These are phyloP conservation scores for Incurvaria masculella DNA, from an alignment of 2,888 invertebrate species.

Conservation along the genomic window DNA sequence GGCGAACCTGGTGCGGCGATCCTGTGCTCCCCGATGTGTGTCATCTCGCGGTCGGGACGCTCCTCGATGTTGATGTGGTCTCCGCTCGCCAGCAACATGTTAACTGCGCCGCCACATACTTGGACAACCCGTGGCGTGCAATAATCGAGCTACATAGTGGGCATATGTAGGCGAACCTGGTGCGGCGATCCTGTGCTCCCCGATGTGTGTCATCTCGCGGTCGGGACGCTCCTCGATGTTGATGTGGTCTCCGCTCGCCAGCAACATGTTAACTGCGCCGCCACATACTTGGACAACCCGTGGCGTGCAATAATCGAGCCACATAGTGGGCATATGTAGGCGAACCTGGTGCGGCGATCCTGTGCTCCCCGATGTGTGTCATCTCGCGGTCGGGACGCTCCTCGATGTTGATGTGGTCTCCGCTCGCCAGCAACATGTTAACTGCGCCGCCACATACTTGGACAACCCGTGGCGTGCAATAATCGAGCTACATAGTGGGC, in stretches of 20 bases:
- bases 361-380: conserved; percentile 82
- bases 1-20: conserved; percentile 92
- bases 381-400: conserved; percentile 90
- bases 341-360: conserved; percentile 90
- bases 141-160: too few species aligned
- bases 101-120: too few species aligned
- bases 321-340: too few species aligned
- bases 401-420: conserved; percentile 89
- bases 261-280: conserved; percentile 85
- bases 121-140: too few species aligned
- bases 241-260: conserved; percentile 80
- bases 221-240: conserved; percentile 92
- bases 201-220: conserved; percentile 88
- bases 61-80: conserved; percentile 92
- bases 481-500: too few species aligned
- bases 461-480: conserved; percentile 87
- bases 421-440: conserved; percentile 76
- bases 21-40: conserved; percentile 78
- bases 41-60: conserved; percentile 88
- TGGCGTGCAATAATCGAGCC: too few species aligned
- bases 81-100: too few species aligned
- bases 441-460: conserved; percentile 94
- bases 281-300: conserved; percentile 91
- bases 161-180: too few species aligned
- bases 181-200: conserved; percentile 84